phyloP scores from a whole-genome alignment of 1,140 invertebrate species.

The Gyrodactylus bullatarudis region DNA sequence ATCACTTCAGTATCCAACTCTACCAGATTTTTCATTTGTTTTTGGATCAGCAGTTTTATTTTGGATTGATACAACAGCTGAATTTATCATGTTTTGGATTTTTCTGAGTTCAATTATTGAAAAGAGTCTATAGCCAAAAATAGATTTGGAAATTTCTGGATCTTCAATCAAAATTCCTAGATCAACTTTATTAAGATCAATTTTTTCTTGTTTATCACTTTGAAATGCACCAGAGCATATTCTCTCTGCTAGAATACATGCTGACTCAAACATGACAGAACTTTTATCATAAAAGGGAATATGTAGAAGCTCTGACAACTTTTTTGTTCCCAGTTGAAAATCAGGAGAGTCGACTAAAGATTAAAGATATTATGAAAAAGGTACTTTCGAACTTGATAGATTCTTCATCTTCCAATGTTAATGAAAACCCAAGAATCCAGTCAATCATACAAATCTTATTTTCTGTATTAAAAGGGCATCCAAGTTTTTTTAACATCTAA shows the following conservation, averaged over 20 bases:
- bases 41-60: not conserved
- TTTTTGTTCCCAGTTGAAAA: not conserved
- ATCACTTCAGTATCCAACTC: slow-evolving; percentile 2
- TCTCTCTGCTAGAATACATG: not conserved
- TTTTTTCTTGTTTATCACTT: not conserved
- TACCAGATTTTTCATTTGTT: slow-evolving; percentile 4
- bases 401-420: not conserved
- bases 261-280: not conserved
- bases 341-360: not conserved
- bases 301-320: not conserved
- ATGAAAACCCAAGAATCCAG: not conserved
- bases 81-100: not conserved
- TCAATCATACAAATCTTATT: not conserved
- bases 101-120: not conserved
- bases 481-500: not conserved
- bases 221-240: too few relatives aligned
- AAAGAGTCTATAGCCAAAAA: not conserved
- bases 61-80: not conserved
- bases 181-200: not conserved
- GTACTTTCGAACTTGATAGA: not conserved
- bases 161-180: not conserved
- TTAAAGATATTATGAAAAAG: not conserved
- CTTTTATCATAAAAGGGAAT: not conserved
- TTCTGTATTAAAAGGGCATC: not conserved
- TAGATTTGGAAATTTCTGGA: not conserved